Base-by-base conservation (phyloP, 2,888 invertebrate species). In the Sesia apiformis region DNA sequence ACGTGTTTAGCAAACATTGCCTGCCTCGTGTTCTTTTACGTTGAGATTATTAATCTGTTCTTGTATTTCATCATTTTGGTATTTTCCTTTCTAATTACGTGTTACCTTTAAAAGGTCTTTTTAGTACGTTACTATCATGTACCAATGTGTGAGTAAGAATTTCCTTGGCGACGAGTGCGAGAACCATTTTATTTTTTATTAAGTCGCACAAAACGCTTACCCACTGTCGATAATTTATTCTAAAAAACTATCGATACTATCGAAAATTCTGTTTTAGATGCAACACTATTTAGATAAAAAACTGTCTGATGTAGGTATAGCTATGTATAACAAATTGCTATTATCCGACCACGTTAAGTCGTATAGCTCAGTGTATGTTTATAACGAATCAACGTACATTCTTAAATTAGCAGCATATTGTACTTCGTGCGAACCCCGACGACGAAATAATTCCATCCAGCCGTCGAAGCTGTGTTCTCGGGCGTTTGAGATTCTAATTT, bases 381-480 rank as follows among this genome's bases (percentile, higher is more conserved):
- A 56, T 69, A 62, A 7, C 63, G 62, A 60, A 61, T 59, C 59
- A 55, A 62, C 67, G 61, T 70, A 68, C 63, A 81, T 70, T 74
- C 73, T 74, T 69, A 60, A 74, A 72, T 78, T 72, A 68, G 76
- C 67, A 65, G 67, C 61, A 66, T 81, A 76, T 74, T 63, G 70
- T 69, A 77, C 76, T 77, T 80, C 84, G 84, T 88, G 88, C 65
- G 73, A 73, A 73, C 73, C 74, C 74, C 74, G 81, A 80, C 87
- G 88, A 86, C 86, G 82, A 89, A 88, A 86, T 87, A 86, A 88
- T 89, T 89, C 88, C 88, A 89, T 88, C 88, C 88, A 88, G 88
- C 86, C 88, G 87, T 89, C 86, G 88, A 85, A 86, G 88, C 85
- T 81, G 86, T 81, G 82, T 87, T 87, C 85, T 87, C 81, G 83